phyloP scores from a whole-genome alignment of 2,113 vertebrate species.

The Catagonus wagneri region DNA sequence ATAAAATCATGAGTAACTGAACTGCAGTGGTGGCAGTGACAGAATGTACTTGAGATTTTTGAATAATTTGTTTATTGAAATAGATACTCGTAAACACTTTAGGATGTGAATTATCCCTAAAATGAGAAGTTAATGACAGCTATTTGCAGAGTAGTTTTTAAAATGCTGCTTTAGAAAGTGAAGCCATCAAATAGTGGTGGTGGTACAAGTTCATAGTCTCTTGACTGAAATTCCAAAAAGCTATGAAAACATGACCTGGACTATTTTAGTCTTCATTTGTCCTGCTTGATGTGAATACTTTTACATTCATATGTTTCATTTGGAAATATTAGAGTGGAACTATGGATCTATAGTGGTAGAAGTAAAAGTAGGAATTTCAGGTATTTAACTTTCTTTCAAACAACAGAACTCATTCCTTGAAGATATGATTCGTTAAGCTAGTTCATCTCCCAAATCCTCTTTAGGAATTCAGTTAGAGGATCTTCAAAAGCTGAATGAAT shows the following conservation, averaged over 20 bases:
- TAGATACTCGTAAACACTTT: constrained; percentile 15
- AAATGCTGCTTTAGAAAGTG: constrained; percentile 13
- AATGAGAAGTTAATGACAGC: constrained; percentile 11
- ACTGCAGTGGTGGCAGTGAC: not conserved
- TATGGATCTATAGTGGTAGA: not conserved
- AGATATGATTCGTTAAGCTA: not conserved
- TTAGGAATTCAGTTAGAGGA: not conserved
- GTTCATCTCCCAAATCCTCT: not conserved
- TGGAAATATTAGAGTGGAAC: constrained; percentile 27
- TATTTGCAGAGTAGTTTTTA: constrained; percentile 40
- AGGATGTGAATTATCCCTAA: constrained; percentile 46
- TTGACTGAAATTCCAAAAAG: constrained; percentile 36
- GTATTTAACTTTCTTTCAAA: constrained; percentile 47
- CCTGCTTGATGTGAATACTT: constrained; percentile 4
- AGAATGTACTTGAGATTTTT: not conserved
- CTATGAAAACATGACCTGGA: not conserved
- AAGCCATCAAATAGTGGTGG: not conserved
- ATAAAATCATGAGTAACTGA: not conserved
- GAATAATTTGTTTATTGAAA: constrained; percentile 11
- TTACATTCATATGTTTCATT: constrained; percentile 10
- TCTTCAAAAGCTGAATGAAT: constrained; percentile 40
- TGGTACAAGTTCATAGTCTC: not conserved
- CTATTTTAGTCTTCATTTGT: constrained; percentile 48
- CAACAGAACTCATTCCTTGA: constrained; percentile 28
- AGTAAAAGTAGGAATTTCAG: constrained; percentile 43